phyloP scores from a whole-genome alignment of 2,113 vertebrate genomes.

The Chamaea fasciata region DNA sequence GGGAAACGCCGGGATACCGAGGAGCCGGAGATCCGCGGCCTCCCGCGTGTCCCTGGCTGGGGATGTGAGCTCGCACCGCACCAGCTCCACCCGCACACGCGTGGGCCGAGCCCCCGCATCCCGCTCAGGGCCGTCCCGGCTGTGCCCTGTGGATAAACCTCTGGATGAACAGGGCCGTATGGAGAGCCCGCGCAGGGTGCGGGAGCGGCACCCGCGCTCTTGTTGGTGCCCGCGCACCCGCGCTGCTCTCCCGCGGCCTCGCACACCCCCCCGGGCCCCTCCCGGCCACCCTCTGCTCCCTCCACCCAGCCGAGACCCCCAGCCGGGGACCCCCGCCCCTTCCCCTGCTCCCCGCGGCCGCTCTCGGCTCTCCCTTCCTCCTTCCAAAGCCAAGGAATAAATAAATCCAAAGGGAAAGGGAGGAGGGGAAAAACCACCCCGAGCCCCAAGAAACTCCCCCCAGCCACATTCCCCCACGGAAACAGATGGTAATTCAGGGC shows the following conservation, averaged over 20 bases:
- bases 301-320: no score
- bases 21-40: neutral
- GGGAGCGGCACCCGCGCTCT: neutral
- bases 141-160: rapidly evolving
- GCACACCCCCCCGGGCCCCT: neutral
- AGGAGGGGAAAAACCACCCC: neutral
- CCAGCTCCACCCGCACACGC: neutral
- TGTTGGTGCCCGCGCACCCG: neutral
- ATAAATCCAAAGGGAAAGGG: neutral
- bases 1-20: rapidly evolving
- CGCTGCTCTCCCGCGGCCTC: neutral
- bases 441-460: neutral
- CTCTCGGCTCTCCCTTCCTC: neutral
- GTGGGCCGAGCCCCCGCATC: neutral
- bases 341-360: neutral
- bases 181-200: rapidly evolving
- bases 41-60: neutral
- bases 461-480: neutral
- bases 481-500: constrained; percentile 59
- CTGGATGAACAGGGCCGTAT: rapidly evolving
- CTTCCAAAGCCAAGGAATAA: neutral
- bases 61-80: neutral
- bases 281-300: neutral
- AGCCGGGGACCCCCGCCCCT: neutral
- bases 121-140: neutral